Base-by-base conservation (phyloP, 1,140 invertebrate species). In the Drosophila kurseongensis region DNA sequence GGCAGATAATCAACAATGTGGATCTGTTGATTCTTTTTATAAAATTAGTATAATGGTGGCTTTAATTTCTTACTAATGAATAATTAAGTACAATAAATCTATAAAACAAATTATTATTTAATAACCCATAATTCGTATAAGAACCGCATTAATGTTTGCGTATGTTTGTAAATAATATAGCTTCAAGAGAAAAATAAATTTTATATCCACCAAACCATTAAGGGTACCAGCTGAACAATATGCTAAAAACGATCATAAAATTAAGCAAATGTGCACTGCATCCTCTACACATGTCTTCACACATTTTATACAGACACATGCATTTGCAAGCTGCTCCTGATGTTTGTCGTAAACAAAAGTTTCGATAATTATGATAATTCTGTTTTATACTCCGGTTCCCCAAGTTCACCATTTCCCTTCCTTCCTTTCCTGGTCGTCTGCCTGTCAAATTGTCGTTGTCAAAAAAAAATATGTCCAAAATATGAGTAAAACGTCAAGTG, bases 361-460 rank as follows among this genome's bases (percentile, higher is more conserved):
- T 72, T 82, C 71, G 67, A 86, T 81, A 86, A 82, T 86, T 86
- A 82, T 88, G 59, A 86, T 81, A 86, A 86, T 85, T 85, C 61
- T 48, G 44, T 52, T 76, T 75, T 63, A 55, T 79, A 40, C 51
- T 67, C 36, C 44, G 44, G 55, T 60, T 73, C 54, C 35, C 68
- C 68, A 44, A 45, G 41, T 27, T 16, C 27, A 1, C 36, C 36
- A 6, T 23, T 23, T 36, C 10, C 38, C 10, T 7, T 16, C 14
- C 23, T 9, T 10, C 5, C 12, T 51, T 14, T 42, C 40, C 38
- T 61, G 54, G 36, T 54, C 56, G 42, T 61, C 54, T 44, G 77
- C 58, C 76, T 78, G 74, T 80, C 80, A 86, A 85, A 85, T 78
- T 81, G 63, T 85, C 60, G 71, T 78, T 82, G 75, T 69, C 78